Evolutionary conservation across 2,797 vertebrate species (phyloP).

Genomic region (Eupleurogrammus muticus): DNA sequence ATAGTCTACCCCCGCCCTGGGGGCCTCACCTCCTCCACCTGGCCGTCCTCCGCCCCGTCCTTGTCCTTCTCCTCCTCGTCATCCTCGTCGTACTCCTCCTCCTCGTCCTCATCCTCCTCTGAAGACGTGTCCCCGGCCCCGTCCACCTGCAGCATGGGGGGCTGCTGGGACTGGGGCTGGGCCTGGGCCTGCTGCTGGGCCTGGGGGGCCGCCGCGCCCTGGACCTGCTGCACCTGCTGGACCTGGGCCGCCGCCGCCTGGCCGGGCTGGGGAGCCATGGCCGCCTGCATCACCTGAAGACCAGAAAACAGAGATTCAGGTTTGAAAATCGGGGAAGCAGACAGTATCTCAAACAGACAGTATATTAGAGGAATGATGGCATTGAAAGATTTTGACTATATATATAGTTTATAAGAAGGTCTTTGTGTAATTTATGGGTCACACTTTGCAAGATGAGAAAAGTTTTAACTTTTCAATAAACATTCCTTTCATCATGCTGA

Average conservation of each 20-base stretch:
- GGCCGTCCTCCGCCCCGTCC: slow-evolving; percentile 95
- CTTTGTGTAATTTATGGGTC: too few species aligned
- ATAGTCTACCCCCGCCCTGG: too few species aligned
- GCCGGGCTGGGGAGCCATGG: slow-evolving; percentile 77
- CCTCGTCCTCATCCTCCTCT: slow-evolving; percentile 97
- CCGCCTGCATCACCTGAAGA: slow-evolving; percentile 87
- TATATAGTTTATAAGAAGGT: too few species aligned
- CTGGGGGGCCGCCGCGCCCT: slow-evolving; percentile 80
- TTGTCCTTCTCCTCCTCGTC: slow-evolving; percentile 98
- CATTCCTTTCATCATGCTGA: too few species aligned
- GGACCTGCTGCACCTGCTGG: slow-evolving; percentile 85
- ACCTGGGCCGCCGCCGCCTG: slow-evolving; percentile 80
- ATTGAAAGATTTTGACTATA: too few species aligned
- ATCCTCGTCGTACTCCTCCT: slow-evolving; percentile 98
- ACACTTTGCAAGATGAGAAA: too few species aligned
- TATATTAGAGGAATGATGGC: too few species aligned
- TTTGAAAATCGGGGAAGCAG: too few species aligned
- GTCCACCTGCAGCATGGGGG: slow-evolving; percentile 94
- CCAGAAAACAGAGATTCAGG: not conserved
- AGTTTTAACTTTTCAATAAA: too few species aligned
- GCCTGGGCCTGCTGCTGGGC: slow-evolving; percentile 84
- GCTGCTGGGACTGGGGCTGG: slow-evolving; percentile 86
- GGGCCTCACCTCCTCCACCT: slow-evolving; percentile 96
- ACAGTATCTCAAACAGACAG: too few species aligned
- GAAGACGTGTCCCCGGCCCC: slow-evolving; percentile 96